Percentiles rank a stretch among this genome's conserved stretches.
Evolutionary conservation across 2,888 invertebrate genomes (phyloP).

Genomic region (Zhengitettix transpicula): DNA sequence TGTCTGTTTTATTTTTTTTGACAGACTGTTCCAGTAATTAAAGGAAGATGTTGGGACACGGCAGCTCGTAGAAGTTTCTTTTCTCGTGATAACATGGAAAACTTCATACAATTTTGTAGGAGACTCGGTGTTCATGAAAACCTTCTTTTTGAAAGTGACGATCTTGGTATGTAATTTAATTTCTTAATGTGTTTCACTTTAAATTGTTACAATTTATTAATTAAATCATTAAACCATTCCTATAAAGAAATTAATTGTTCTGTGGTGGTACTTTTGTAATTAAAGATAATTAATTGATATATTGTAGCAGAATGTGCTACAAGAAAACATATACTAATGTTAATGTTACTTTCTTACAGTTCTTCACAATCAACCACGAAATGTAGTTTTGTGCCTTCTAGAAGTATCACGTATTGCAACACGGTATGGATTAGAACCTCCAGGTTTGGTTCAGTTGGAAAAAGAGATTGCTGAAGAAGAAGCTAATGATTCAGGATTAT

Average conservation of each 20-base stretch:
- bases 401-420: conserved; percentile 65
- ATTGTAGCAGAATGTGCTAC: no score
- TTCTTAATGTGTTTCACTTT: neutral
- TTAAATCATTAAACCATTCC: no score
- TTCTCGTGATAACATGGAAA: conserved; percentile 76
- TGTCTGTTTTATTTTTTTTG: neutral
- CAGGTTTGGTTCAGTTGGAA: conserved; percentile 65
- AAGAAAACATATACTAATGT: neutral
- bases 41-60: conserved; percentile 65
- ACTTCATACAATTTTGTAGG: conserved; percentile 74
- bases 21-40: conserved; percentile 52
- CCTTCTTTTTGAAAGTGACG: conserved; percentile 77
- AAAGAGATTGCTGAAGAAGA: conserved; percentile 65
- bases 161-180: conserved; percentile 48
- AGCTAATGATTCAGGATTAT: conserved; percentile 39
- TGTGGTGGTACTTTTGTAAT: no score
- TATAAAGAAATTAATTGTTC: no score
- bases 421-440: conserved; percentile 63
- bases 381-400: conserved; percentile 68
- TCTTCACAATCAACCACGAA: conserved; percentile 65
- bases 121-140: conserved; percentile 75
- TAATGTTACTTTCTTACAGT: conserved; percentile 32
- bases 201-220: neutral
- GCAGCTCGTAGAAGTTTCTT: conserved; percentile 75
- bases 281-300: no score